Conservation (phyloP, 1,140 invertebrate genomes). For the Heliconius himera region DNA sequence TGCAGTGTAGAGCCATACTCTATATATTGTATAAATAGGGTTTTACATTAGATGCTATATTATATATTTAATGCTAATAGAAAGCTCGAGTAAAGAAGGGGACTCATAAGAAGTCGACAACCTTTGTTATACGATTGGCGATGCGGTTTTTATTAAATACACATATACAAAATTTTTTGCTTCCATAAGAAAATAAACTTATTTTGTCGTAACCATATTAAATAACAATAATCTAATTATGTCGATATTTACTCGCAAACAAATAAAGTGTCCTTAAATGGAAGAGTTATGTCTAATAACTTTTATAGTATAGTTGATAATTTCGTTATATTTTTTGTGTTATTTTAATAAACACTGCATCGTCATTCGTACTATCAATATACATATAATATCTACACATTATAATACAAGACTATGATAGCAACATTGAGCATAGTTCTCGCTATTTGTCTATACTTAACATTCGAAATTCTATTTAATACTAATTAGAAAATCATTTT, state of each 20-base stretch:
- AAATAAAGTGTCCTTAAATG: too few species aligned
- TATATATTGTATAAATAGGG: conserved; percentile 43
- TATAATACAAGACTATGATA: conserved; percentile 47
- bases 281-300: too few species aligned
- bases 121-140: conserved; percentile 51
- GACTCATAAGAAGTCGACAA: conserved; percentile 76
- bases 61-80: conserved; percentile 60
- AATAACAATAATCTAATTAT: too few species aligned
- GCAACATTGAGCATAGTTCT: conserved; percentile 66
- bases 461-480: conserved; percentile 2
- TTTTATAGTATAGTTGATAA: background rate
- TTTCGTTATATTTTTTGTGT: background rate
- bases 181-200: too few species aligned
- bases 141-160: conserved; percentile 24
- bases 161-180: background rate
- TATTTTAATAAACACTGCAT: conserved; percentile 23
- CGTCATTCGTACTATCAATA: conserved; percentile 42
- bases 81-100: conserved; percentile 77
- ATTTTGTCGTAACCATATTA: too few species aligned
- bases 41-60: conserved; percentile 48
- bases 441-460: conserved; percentile 40
- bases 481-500: background rate
- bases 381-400: conserved; percentile 45
- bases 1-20: background rate
- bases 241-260: too few species aligned